phyloP scores from a whole-genome alignment of 2,797 vertebrate genomes.

The Leptoclinus maculatus region DNA sequence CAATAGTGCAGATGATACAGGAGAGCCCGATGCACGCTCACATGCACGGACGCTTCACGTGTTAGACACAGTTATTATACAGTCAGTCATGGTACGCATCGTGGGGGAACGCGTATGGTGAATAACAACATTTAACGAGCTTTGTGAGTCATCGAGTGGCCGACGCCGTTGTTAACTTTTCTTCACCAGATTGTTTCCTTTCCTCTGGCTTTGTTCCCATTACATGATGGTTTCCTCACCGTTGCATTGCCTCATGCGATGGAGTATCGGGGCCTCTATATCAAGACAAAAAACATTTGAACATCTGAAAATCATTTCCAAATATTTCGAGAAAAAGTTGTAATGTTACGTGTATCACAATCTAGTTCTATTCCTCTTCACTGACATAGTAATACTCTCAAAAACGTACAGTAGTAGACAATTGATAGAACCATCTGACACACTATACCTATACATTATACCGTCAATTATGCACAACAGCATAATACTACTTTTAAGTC shows the following conservation, averaged over 20 bases:
- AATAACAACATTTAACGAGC: constrained; percentile 14
- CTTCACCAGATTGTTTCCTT: not conserved
- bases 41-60: constrained; percentile 32
- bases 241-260: not conserved
- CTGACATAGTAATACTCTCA: not conserved
- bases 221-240: not conserved
- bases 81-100: constrained; percentile 22
- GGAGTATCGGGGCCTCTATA: not conserved
- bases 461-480: too few relatives aligned
- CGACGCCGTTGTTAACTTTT: not conserved
- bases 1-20: constrained; percentile 41
- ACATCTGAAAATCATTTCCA: not conserved
- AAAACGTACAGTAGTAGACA: not conserved
- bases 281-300: not conserved
- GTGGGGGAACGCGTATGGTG: not conserved
- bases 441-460: too few relatives aligned
- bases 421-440: not conserved
- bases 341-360: not conserved
- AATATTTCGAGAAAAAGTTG: not conserved
- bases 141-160: constrained; percentile 5
- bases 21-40: constrained; percentile 10
- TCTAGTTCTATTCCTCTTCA: not conserved
- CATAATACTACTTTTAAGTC: too few relatives aligned
- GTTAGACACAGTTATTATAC: constrained; percentile 36
- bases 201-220: not conserved